phyloP scores from a whole-genome alignment of 2,113 vertebrate genomes.

The Oriolus oriolus region DNA sequence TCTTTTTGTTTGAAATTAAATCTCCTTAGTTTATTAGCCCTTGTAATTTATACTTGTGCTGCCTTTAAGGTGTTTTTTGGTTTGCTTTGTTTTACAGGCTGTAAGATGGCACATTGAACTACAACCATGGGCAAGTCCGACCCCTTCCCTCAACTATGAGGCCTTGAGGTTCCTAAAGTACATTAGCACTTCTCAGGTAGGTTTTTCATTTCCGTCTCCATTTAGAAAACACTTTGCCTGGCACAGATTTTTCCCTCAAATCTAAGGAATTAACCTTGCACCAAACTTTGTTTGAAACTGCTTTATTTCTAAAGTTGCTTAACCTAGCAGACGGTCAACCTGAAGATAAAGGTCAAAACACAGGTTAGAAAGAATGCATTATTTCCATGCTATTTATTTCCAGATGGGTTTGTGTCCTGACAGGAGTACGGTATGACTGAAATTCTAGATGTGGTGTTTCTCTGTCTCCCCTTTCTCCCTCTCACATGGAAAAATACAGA shows the following conservation, averaged over 20 bases:
- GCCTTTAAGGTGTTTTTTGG: background rate
- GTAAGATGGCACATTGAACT: constrained; percentile 86
- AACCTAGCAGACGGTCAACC: background rate
- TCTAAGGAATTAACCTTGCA: background rate
- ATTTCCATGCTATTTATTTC: background rate
- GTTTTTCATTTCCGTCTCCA: background rate
- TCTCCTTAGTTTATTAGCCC: background rate
- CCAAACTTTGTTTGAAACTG: background rate
- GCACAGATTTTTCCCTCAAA: background rate
- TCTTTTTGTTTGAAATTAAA: background rate
- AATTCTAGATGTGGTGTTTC: background rate
- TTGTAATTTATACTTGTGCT: background rate
- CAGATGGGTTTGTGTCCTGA: background rate
- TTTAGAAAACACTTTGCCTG: background rate
- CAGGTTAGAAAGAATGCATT: background rate
- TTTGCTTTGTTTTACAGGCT: constrained; percentile 67
- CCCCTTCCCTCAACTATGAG: constrained; percentile 82
- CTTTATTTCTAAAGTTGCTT: background rate
- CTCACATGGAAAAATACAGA: background rate
- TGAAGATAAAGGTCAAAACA: background rate
- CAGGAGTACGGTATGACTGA: background rate
- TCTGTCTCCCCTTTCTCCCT: background rate
- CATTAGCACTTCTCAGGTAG: constrained; percentile 88
- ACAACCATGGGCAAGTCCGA: constrained; percentile 85
- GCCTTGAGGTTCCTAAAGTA: constrained; percentile 87